These are phyloP conservation scores for Campoplex capitator DNA, from an alignment of 2,888 invertebrate genomes.

Conservation along the genomic window DNA sequence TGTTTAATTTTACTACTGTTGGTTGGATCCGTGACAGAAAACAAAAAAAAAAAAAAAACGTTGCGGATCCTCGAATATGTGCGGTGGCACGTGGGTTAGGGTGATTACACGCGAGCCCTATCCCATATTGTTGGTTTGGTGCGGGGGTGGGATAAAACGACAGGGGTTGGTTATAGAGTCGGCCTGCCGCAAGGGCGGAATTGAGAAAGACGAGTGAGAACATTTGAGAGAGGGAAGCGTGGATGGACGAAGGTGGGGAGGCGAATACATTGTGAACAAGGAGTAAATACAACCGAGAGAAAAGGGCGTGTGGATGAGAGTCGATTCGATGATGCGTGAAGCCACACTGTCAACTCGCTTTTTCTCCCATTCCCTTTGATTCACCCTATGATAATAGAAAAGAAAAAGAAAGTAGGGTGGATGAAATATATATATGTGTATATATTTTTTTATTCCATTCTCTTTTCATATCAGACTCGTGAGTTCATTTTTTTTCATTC, in stretches of 20 bases:
- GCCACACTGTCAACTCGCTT: conserved; percentile 57
- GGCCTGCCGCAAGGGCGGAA: conserved; percentile 67
- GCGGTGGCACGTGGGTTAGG: conserved; percentile 78
- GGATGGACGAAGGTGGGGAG: neutral
- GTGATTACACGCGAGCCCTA: conserved; percentile 77
- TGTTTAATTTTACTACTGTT: neutral
- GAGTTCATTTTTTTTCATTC: conserved; percentile 1
- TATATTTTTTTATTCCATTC: neutral
- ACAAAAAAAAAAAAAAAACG: neutral
- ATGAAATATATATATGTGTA: neutral
- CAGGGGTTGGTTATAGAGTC: conserved; percentile 68
- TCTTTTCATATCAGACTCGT: neutral
- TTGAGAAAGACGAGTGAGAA: conserved; percentile 54
- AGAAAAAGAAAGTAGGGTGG: conserved; percentile 15
- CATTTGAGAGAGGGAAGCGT: conserved; percentile 6
- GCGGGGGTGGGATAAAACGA: conserved; percentile 60
- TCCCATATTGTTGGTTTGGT: conserved; percentile 78
- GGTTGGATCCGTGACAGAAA: neutral
- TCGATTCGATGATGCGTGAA: conserved; percentile 78
- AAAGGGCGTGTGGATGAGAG: conserved; percentile 74
- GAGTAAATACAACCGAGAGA: conserved; percentile 70
- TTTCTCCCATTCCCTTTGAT: conserved; percentile 40
- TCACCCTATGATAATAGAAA: conserved; percentile 46
- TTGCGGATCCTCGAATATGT: conserved; percentile 45
- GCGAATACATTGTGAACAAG: conserved; percentile 54